phyloP scores from a whole-genome alignment of 2,888 invertebrate species.

The Creontiades dilutus region DNA sequence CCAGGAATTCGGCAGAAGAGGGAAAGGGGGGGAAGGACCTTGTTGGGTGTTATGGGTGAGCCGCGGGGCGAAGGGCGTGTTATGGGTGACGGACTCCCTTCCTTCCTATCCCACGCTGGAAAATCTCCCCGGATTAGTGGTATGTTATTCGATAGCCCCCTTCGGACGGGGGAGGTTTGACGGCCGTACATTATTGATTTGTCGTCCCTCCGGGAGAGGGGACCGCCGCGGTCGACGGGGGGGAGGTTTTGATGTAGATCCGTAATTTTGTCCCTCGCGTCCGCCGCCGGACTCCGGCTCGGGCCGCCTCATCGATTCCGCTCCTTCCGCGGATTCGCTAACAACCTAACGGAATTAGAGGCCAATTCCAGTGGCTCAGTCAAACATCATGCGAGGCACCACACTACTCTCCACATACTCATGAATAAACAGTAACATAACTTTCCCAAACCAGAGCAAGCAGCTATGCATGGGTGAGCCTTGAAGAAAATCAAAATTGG shows the following conservation, averaged over 20 bases:
- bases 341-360: neutral
- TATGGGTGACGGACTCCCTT: neutral
- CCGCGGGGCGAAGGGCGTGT: too few species aligned
- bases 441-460: too few species aligned
- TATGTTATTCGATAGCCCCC: conserved; percentile 53
- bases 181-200: conserved; percentile 63
- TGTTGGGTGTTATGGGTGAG: too few species aligned
- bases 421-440: too few species aligned
- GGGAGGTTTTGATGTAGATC: conserved; percentile 22
- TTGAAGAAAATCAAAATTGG: too few species aligned
- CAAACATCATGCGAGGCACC: too few species aligned
- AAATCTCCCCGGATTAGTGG: conserved; percentile 42
- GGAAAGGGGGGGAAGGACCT: neutral
- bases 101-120: neutral
- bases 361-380: too few species aligned
- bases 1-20: neutral
- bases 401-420: too few species aligned
- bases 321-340: neutral
- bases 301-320: conserved; percentile 23
- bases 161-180: conserved; percentile 26
- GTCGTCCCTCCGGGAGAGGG: conserved; percentile 36
- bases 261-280: conserved; percentile 17
- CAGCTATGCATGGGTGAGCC: too few species aligned
- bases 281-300: neutral
- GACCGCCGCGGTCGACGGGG: too few species aligned